A percentile compares a stretch with the other conserved stretches of the same genome.
Evolutionary conservation across 1,140 invertebrate genomes (phyloP).

Genomic region (Drosophila bifasciata): DNA sequence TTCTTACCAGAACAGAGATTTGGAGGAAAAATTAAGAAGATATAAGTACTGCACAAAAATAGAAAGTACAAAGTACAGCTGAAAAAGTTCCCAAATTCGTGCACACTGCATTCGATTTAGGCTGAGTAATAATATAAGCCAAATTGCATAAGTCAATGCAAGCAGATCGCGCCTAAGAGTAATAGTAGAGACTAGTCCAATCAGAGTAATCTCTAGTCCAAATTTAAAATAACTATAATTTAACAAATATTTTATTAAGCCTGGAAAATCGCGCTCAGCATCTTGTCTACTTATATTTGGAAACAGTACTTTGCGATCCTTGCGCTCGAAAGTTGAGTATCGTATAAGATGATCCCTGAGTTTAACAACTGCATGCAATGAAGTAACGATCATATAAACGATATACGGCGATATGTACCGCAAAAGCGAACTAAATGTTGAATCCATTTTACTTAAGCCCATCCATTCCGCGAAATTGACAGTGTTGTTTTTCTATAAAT

Average conservation of each 20-base stretch:
- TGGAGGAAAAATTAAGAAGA: constrained; percentile 94
- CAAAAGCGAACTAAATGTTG: constrained; percentile 85
- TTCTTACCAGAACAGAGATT: constrained; percentile 88
- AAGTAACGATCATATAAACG: constrained; percentile 92
- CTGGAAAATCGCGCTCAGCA: constrained; percentile 92
- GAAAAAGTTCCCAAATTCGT: constrained; percentile 94
- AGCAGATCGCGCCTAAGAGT: constrained; percentile 95
- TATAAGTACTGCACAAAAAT: constrained; percentile 95
- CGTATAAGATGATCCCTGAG: constrained; percentile 92
- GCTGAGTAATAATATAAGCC: constrained; percentile 92
- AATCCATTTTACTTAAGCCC: constrained; percentile 90
- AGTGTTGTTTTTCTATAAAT: constrained; percentile 59
- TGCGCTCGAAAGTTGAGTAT: constrained; percentile 28
- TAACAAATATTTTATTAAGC: constrained; percentile 93
- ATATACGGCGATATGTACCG: constrained; percentile 92
- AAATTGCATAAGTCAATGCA: constrained; percentile 93
- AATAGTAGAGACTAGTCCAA: constrained; percentile 93
- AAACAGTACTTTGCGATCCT: constrained; percentile 91
- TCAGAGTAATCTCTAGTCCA: constrained; percentile 95
- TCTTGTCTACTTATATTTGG: constrained; percentile 90
- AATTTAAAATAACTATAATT: constrained; percentile 98
- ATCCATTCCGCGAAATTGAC: constrained; percentile 95
- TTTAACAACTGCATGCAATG: constrained; percentile 93
- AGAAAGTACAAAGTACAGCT: constrained; percentile 90
- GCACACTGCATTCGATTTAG: constrained; percentile 87